Evolutionary conservation across 2,888 invertebrate species (phyloP).

Genomic region (Acanthosoma haemorrhoidale): DNA sequence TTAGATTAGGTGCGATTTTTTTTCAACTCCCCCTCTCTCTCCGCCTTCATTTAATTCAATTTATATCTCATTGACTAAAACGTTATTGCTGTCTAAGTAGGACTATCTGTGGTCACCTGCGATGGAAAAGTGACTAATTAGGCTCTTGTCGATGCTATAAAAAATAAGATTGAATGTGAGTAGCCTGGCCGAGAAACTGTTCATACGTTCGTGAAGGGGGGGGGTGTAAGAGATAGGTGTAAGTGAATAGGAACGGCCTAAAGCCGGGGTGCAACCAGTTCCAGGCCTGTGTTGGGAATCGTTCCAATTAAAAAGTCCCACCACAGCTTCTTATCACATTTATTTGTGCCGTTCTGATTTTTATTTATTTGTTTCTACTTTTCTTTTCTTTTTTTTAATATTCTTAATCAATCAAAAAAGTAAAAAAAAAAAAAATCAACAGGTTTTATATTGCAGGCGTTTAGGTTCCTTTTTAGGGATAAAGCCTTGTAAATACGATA

Average conservation of each 20-base stretch:
- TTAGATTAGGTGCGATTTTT: too few relatives aligned
- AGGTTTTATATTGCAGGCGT: not conserved
- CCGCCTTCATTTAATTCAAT: too few relatives aligned
- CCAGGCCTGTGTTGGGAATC: constrained; percentile 19
- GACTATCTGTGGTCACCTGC: not conserved
- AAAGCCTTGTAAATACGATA: not conserved
- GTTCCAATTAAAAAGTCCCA: constrained; percentile 23
- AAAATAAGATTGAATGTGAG: not conserved
- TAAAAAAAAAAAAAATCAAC: too few relatives aligned
- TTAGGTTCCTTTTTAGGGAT: not conserved
- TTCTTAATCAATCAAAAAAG: constrained; percentile 4
- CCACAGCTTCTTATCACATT: not conserved
- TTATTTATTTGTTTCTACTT: not conserved
- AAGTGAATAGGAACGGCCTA: not conserved
- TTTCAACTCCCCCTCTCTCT: too few relatives aligned
- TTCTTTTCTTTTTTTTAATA: not conserved
- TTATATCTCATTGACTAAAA: too few relatives aligned
- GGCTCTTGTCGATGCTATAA: not conserved
- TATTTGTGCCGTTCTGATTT: constrained; percentile 2
- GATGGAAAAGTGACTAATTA: not conserved
- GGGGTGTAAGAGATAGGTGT: not conserved
- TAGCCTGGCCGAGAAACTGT: not conserved
- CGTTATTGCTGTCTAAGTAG: too few relatives aligned
- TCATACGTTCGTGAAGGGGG: not conserved
- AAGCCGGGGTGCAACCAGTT: not conserved